Base-by-base conservation (phyloP, 2,113 vertebrate genomes). In the Drymodes brunneopygia region DNA sequence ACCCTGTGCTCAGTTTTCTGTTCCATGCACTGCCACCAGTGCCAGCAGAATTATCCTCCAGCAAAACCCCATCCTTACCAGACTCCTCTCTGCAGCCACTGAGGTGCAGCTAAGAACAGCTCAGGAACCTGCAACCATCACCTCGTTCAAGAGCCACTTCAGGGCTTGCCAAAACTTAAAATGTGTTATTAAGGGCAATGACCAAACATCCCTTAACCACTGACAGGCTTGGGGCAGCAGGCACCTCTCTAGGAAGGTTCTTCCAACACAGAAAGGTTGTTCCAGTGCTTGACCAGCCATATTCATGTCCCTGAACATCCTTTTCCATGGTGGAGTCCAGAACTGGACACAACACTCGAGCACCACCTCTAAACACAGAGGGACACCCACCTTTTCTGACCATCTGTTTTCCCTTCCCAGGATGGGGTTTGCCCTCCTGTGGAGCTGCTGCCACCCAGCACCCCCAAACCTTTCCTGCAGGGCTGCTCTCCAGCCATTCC, bases 81-180 rank as follows among this genome's bases (percentile, higher is more conserved):
- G 11, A 8, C 28, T 70, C 51, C 79, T 14, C 7, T n/a, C 14
- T 22, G 38, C 0, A 2, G 0, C 57, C 38, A 12, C 5, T 5
- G 15, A 61, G 60, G 48, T 19, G 45, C 29, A 51, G 31, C 47
- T 44, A 48, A 60, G 60, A 73, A 35, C 42, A 65, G 29, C 70
- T 72, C 40, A n/a, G 67, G 36, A 28, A 33, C 31, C 33, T n/a
- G 36, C 28, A n/a, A 6, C 8, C 2, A 54, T 3, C 54, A 36
- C 3, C 29, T 24, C 18, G 0, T 60, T 22, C 65, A 40, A 33
- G 22, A 48, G 38, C 35, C 65, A 20, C 21, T 50, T 53, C 54
- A 35, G 74, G 44, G 44, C 31, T 38, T 18, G n/a, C 31, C 50
- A 44, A 31, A 47, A 50, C 12, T 9, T 27, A 14, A 35, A 58